Evolutionary conservation across 2,113 vertebrate genomes (phyloP), one percentile per base, ranked within the genome.

Genomic region (Ancistrus triradiatus): DNA sequence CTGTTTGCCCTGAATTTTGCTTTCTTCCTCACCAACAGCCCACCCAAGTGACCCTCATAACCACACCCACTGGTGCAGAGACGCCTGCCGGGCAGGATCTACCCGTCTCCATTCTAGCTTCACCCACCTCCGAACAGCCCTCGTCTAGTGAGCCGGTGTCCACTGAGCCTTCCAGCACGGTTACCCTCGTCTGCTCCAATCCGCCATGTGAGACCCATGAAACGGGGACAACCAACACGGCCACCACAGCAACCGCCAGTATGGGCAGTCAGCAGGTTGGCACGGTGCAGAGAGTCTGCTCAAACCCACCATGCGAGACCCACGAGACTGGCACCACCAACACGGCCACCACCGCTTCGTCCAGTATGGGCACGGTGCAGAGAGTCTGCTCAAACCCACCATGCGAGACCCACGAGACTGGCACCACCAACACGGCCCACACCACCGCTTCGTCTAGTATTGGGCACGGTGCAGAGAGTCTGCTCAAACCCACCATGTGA

Each of bases 11-110:
- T 13, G 14, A 13, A 37, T 8, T 3, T 8, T 37, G 9, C 14
- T 8, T 37, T 37, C 35, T 11, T 11, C 9, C 7, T 13, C 35
- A 8, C 35, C 35, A 7, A 11, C 3, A 89, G 77, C 87, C 90
- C 38, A 90, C 89, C 9, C 89, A 90, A 72, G 90, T 92, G 60
- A 92, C 90, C 0, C 80, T 92, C 46, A 91, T 92, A 66, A 90
- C 88, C 0, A 87, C 90, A 0, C 90, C 90, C 24, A 90, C 85
- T 2, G 90, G 90, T 0, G 90, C 90, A 0, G 89, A 92, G 65
- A 85, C 88, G 1, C 88, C 9, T 37, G 35, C 9, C 9, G 14
- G 90, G 64, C 89, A 90, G 5, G 89, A 91, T 59, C 84, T 91
- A 15, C 89, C 89, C 0, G 88, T 91, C n/a, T 89, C 89, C 57